Evolutionary conservation across 2,888 invertebrate species (phyloP), one percentile per base, ranked within the genome.

Genomic region (Ommatoiulus sabulosus): DNA sequence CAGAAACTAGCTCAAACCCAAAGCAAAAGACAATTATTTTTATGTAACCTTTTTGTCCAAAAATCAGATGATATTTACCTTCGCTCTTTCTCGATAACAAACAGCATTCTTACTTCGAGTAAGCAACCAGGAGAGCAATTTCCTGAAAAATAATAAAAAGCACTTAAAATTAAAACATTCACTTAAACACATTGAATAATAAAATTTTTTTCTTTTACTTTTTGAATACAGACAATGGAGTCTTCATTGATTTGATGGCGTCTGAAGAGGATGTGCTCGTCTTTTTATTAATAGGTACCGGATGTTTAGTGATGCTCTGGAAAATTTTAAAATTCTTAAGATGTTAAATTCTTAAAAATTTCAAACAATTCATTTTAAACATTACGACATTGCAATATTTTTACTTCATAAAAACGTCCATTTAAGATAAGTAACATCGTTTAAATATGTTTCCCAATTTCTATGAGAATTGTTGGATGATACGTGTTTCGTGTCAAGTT

Each of bases 101-200:
- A 89, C 89, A 12, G 48, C 63, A 84, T 63, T 88, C 87, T 85
- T 89, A 52, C 89, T 87, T 85, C 72, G 8, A 24, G 72, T 44
- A 4, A 89, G 20, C 35, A 88, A 44, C 46, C 46, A 88, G 10
- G 44, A 52, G 2, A 89, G 52, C n/a, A 89, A 15, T 85, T 87
- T 87, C 57, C 89, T 90, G 89, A 91, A 91, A 86, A 35, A 10
- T 8, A 35, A 35, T 4, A 12, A 24, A 24, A 35, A 10, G 20
- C 7, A 52, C 17, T 8, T 52, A 8, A 52, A 52, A 52, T 52
- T 52, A 12, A 4, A 35, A 35, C 35, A 12, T 57, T 57, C 17
- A 4, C 1, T 12, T 52, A 8, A 24, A 72, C 72, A 72, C 24
- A 7, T 20, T 5, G 8, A 10, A 20, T 8, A 20, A 8, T 24